Evolutionary conservation across 2,888 invertebrate genomes (phyloP).

Genomic region (Sphecodes monilicornis): DNA sequence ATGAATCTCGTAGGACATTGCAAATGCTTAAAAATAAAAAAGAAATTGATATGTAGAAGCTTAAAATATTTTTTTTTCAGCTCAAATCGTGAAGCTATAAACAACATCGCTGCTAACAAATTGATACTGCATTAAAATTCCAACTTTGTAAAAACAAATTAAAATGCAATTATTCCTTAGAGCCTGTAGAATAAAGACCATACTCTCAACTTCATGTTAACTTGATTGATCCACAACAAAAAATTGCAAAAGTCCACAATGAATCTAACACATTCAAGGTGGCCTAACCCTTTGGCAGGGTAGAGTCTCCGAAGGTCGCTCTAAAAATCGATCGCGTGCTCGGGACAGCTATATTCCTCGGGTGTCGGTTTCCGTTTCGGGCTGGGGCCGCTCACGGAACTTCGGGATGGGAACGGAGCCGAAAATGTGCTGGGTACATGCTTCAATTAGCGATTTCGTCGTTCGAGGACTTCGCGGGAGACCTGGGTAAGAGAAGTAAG

Average conservation of each 20-base stretch:
- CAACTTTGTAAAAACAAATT: too few species aligned
- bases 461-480: neutral
- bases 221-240: neutral
- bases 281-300: neutral
- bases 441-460: neutral
- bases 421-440: constrained; percentile 16
- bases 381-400: neutral
- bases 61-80: too few species aligned
- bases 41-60: too few species aligned
- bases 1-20: too few species aligned
- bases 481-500: neutral
- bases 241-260: neutral
- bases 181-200: neutral
- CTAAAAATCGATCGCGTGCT: neutral
- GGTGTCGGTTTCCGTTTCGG: constrained; percentile 19
- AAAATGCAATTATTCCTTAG: neutral
- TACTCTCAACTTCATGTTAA: too few species aligned
- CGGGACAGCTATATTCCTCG: neutral
- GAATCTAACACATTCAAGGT: neutral
- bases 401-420: neutral
- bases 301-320: neutral
- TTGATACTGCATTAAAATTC: too few species aligned
- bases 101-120: too few species aligned
- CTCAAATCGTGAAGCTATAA: too few species aligned
- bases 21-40: too few species aligned